A percentile compares a stretch with the other conserved stretches of the same genome.
phyloP scores from a whole-genome alignment of 35 echinoderm and acorn worm species.

The Strongylocentrotus purpuratus region DNA sequence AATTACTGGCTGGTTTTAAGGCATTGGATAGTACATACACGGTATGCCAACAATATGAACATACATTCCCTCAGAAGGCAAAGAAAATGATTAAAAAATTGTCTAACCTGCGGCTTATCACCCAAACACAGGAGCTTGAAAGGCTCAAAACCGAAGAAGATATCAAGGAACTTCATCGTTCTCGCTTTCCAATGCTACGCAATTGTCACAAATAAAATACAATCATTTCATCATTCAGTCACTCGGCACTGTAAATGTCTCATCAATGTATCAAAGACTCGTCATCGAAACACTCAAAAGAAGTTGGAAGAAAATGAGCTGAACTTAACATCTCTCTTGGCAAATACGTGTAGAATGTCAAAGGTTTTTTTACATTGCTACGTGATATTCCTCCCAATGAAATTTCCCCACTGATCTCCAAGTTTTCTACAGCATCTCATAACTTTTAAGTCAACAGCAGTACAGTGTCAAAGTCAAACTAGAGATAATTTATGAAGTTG shows the following conservation, averaged over 20 bases:
- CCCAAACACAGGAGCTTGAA: neutral
- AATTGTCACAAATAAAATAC: neutral
- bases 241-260: neutral
- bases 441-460: neutral
- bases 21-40: no score
- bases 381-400: neutral
- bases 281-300: neutral
- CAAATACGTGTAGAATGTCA: neutral
- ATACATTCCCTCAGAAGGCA: no score
- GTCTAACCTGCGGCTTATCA: neutral
- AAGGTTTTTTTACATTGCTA: neutral
- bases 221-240: neutral
- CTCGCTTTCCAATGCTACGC: neutral
- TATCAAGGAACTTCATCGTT: conserved; percentile 3
- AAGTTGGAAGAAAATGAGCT: neutral
- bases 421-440: neutral
- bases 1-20: no score
- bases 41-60: no score
- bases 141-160: neutral
- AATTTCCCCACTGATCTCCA: neutral
- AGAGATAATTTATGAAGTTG: neutral
- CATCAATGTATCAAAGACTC: neutral
- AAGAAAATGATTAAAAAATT: no score
- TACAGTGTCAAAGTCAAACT: neutral
- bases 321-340: no score